Percentiles rank a stretch among this genome's conserved stretches.
Conservation (phyloP, 2,888 invertebrate genomes). For the Crocallis elinguaria region DNA sequence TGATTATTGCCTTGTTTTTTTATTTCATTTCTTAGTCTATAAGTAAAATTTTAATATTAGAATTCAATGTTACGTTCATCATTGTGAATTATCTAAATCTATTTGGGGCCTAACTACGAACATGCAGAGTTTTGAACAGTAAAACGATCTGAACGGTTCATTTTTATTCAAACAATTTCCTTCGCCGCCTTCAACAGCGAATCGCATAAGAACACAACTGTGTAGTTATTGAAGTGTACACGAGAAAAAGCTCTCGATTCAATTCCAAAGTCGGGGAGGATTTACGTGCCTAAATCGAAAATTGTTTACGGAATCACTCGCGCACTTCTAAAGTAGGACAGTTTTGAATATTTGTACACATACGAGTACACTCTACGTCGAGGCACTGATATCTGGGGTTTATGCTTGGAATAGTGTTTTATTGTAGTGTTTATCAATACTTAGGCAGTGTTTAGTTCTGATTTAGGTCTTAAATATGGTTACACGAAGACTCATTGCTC, state of each 20-base stretch:
- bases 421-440: not conserved
- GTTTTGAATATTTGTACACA: slow-evolving; percentile 28
- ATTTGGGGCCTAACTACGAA: not conserved
- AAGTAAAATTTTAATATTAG: too few species aligned
- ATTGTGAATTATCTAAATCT: too few species aligned
- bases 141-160: not conserved
- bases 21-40: too few species aligned
- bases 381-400: not conserved
- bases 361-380: not conserved
- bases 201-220: slow-evolving; percentile 36
- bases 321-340: slow-evolving; percentile 32
- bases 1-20: too few species aligned
- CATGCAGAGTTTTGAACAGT: not conserved
- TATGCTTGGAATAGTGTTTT: not conserved
- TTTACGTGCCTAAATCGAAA: slow-evolving; percentile 39
- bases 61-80: too few species aligned
- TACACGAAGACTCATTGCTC: too few species aligned
- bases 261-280: slow-evolving; percentile 34
- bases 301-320: slow-evolving; percentile 36
- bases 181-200: slow-evolving; percentile 12
- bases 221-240: slow-evolving; percentile 33
- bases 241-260: slow-evolving; percentile 33
- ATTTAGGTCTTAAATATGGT: too few species aligned
- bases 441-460: too few species aligned
- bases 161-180: not conserved